Conservation (phyloP, 2,797 vertebrate species). For the Chaetophractus vellerosus region DNA sequence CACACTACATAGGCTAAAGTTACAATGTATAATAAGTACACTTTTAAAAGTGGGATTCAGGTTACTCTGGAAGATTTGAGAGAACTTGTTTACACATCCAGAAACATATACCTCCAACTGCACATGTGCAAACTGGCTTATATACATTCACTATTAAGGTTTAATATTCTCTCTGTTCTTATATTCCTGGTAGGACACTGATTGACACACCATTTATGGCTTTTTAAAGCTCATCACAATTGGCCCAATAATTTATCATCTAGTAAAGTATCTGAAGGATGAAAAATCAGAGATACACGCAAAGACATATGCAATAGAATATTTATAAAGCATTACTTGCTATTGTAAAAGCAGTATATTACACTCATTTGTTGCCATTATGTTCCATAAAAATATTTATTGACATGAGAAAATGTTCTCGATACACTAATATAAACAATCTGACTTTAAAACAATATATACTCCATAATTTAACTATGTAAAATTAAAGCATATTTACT, state of each 20-base stretch:
- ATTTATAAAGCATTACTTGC: background rate
- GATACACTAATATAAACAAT: background rate
- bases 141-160: background rate
- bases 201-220: background rate
- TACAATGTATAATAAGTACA: background rate
- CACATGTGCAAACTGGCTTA: background rate
- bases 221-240: background rate
- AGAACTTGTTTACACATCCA: background rate
- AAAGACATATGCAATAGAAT: background rate
- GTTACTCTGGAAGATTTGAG: background rate
- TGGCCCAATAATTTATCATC: background rate
- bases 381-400: slow-evolving; percentile 31
- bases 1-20: background rate
- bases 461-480: background rate
- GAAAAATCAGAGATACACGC: background rate
- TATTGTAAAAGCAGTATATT: background rate
- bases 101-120: background rate
- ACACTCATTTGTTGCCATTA: background rate
- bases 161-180: background rate
- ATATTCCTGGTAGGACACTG: background rate
- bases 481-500: background rate
- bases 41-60: background rate
- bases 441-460: background rate
- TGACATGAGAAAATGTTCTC: background rate
- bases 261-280: background rate